Base-by-base conservation (phyloP, 2,113 vertebrate genomes). In the Actenoides lindsayi region DNA sequence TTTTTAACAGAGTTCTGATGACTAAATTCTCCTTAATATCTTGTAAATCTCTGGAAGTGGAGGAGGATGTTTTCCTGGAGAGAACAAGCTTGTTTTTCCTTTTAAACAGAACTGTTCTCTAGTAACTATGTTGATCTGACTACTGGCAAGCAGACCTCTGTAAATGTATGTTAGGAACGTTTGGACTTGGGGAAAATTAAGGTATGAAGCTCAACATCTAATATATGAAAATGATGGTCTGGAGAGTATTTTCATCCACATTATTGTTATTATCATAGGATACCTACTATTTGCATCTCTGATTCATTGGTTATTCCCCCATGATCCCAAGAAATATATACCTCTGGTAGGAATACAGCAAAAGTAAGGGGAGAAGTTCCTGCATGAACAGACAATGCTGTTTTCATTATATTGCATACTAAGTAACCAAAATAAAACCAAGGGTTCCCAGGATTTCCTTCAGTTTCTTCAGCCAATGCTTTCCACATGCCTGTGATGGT, bases 21-120 rank as follows among this genome's bases (percentile, higher is more conserved):
- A 84, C 75, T 89, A 82, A 63, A 19, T 81, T 90, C 62, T 90
- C 56, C 44, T 87, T 71, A 78, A 57, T 37, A 48, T 92, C 62
- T 57, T 89, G 57, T 92, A 97, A 96, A 83, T 93, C 90, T 73
- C 69, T 94, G 81, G 74, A 94, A 93, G 80, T 82, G 83, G 77
- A 93, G 65, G 60, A 93, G 65, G 73, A 78, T 95, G 77, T 90
- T 89, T 93, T 91, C 62, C 51, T 90, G 89, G 73, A 94, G 76
- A 78, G 80, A 89, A 84, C 28, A 83, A 74, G 28, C 18, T 76
- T 89, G 48, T 10, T 96, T 94, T 95, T 92, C 83, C 80, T 76
- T 81, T 82, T 65, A 90, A 81, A 81, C 81, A 60, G 80, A 94
- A 41, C 42, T 11, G 1, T 42, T 94, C 28, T 91, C 77, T 73